These are phyloP conservation scores for Scopus umbretta DNA, from an alignment of 2,113 vertebrate genomes.

Conservation along the genomic window DNA sequence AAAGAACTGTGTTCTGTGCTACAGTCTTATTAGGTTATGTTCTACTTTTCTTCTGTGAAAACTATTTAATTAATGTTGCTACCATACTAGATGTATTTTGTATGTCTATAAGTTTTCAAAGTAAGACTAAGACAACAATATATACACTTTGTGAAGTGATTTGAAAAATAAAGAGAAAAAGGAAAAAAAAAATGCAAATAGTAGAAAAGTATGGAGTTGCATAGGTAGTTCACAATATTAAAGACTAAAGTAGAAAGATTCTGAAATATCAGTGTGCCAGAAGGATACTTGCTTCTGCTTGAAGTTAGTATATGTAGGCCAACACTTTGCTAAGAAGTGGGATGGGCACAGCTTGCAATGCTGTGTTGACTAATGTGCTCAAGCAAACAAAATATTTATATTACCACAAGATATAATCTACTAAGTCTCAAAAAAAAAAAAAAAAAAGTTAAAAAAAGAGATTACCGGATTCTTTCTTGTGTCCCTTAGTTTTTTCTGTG, in stretches of 20 bases:
- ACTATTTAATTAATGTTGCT: not conserved
- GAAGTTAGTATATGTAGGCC: not conserved
- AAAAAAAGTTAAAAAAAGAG: not conserved
- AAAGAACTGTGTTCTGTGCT: not conserved
- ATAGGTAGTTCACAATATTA: not conserved
- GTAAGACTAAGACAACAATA: not conserved
- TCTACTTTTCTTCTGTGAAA: not conserved
- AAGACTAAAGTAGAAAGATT: not conserved
- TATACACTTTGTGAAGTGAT: not conserved
- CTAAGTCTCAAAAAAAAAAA: not conserved
- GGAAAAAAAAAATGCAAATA: not conserved
- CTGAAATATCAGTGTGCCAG: not conserved
- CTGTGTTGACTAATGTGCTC: not conserved
- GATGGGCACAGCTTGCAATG: not conserved
- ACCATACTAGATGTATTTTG: not conserved
- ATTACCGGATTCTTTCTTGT: not conserved
- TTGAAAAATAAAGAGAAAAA: not conserved
- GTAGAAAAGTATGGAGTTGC: not conserved
- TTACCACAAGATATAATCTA: not conserved
- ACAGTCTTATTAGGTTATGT: not conserved
- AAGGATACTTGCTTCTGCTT: not conserved
- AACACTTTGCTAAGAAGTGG: not conserved
- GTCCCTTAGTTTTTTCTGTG: not conserved
- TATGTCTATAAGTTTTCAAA: not conserved
- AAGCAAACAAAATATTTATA: not conserved